Percentiles rank a stretch among this genome's conserved stretches.
phyloP scores from a whole-genome alignment of 2,888 invertebrate genomes.

The Dicycla oo region DNA sequence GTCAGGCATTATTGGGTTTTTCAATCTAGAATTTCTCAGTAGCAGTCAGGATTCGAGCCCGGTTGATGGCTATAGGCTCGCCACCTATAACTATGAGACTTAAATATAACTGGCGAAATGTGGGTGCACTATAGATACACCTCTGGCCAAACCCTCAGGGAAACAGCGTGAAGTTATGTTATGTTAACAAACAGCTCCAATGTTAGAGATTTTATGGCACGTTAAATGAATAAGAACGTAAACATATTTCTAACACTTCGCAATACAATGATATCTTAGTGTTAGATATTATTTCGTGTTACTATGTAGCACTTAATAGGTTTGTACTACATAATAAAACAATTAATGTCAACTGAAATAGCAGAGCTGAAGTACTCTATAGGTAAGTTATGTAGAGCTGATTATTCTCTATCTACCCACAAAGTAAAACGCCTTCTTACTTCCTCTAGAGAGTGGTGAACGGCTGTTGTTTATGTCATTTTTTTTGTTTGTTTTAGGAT shows the following conservation, averaged over 20 bases:
- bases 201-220: conserved; percentile 12
- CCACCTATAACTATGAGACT: no score
- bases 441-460: background rate
- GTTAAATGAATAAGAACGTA: conserved; percentile 19
- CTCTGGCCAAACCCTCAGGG: no score
- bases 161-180: no score
- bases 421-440: background rate
- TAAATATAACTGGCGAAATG: no score
- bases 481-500: no score
- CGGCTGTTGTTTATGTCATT: no score
- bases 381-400: background rate
- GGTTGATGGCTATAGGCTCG: no score
- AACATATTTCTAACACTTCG: conserved; percentile 51
- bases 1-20: no score
- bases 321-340: conserved; percentile 40
- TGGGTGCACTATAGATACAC: no score
- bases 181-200: background rate
- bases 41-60: no score
- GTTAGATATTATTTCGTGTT: conserved; percentile 23
- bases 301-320: conserved; percentile 43
- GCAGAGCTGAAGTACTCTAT: background rate
- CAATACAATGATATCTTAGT: conserved; percentile 42
- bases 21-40: no score
- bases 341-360: conserved; percentile 47
- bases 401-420: background rate